phyloP scores from a whole-genome alignment of 2,888 invertebrate species.

The Limenitis camilla region DNA sequence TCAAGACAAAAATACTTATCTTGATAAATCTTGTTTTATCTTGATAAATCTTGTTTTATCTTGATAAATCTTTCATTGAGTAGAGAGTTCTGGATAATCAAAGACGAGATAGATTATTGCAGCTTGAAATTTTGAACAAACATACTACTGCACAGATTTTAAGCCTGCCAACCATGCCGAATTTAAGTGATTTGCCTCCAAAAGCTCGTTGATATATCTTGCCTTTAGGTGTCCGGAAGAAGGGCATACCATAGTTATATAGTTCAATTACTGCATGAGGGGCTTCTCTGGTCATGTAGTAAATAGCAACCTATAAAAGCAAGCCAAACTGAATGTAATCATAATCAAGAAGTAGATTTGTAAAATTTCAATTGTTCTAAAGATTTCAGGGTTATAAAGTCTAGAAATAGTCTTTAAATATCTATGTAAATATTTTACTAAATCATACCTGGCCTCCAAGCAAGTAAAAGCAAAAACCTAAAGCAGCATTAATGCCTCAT shows the following conservation, averaged over 20 bases:
- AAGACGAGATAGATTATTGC: not conserved
- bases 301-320: slow-evolving; percentile 92
- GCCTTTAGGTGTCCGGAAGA: slow-evolving; percentile 95
- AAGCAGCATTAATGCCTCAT: slow-evolving; percentile 98
- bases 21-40: no score
- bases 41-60: no score
- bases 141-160: slow-evolving; percentile 92
- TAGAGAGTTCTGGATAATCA: no score
- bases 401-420: no score
- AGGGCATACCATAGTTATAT: slow-evolving; percentile 97
- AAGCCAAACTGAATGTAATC: no score
- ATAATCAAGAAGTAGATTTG: no score
- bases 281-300: slow-evolving; percentile 96
- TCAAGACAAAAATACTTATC: no score
- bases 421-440: no score
- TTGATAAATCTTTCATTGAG: no score
- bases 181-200: slow-evolving; percentile 97
- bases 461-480: slow-evolving; percentile 97
- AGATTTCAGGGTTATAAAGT: no score
- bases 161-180: slow-evolving; percentile 98
- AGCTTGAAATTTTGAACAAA: no score
- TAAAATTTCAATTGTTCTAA: no score
- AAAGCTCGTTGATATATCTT: slow-evolving; percentile 99
- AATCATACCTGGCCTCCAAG: slow-evolving; percentile 93
- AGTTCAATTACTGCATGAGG: slow-evolving; percentile 93